Percentiles rank a stretch among this genome's conserved stretches.
Conservation (phyloP, 2,888 invertebrate species). For the Sabatieria punctata region DNA sequence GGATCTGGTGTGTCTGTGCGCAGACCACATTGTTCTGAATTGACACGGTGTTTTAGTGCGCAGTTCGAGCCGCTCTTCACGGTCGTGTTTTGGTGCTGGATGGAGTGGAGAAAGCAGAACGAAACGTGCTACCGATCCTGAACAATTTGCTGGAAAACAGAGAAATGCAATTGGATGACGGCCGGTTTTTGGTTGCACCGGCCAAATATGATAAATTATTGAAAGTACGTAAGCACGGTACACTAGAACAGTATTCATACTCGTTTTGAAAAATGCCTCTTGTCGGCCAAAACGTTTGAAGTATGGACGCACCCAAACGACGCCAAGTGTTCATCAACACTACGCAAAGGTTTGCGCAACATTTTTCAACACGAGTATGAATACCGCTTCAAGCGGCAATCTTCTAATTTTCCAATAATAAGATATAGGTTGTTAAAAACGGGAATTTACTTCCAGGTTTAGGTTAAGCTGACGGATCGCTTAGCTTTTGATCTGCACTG, state of each 20-base stretch:
- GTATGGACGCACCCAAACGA: too few relatives aligned
- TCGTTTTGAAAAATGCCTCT: too few relatives aligned
- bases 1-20: slow-evolving; percentile 52
- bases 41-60: slow-evolving; percentile 46
- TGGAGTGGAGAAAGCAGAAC: slow-evolving; percentile 90
- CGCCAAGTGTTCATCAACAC: too few relatives aligned
- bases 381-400: too few relatives aligned
- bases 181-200: slow-evolving; percentile 73
- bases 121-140: slow-evolving; percentile 84
- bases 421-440: too few relatives aligned
- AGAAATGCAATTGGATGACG: slow-evolving; percentile 96
- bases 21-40: not conserved
- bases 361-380: too few relatives aligned
- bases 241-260: not conserved
- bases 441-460: too few relatives aligned
- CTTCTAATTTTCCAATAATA: too few relatives aligned
- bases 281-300: too few relatives aligned
- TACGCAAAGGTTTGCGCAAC: too few relatives aligned
- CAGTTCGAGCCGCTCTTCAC: slow-evolving; percentile 72
- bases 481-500: too few relatives aligned
- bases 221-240: slow-evolving; percentile 41
- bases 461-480: too few relatives aligned
- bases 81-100: slow-evolving; percentile 76
- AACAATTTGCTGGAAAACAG: slow-evolving; percentile 91
- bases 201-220: slow-evolving; percentile 71